Percentiles rank a stretch among this genome's conserved stretches.
Evolutionary conservation across 2,797 vertebrate genomes (phyloP).

Genomic region (Decapterus maruadsi): DNA sequence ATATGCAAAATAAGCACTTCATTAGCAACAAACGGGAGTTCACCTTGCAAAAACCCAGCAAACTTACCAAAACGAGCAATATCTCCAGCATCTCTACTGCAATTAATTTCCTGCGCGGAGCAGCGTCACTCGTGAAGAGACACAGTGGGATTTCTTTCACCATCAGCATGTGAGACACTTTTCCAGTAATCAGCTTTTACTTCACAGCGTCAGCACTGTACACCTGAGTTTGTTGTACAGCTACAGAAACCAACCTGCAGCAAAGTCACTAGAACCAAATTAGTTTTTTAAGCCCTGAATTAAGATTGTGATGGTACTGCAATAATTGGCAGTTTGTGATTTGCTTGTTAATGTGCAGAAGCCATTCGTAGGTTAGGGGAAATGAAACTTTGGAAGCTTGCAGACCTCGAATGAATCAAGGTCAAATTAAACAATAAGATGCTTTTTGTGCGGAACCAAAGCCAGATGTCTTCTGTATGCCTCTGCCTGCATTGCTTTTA

Average conservation of each 20-base stretch:
- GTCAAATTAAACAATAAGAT: not conserved
- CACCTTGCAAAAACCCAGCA: not conserved
- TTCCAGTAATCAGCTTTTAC: not conserved
- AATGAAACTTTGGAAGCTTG: not conserved
- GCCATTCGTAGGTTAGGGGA: not conserved
- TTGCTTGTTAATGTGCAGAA: not conserved
- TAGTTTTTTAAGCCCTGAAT: not conserved
- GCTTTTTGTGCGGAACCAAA: not conserved
- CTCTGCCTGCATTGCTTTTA: not conserved
- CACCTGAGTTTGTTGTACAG: not conserved
- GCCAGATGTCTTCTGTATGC: not conserved
- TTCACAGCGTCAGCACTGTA: not conserved
- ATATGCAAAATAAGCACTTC: not conserved
- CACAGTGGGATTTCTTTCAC: not conserved
- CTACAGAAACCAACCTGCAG: not conserved
- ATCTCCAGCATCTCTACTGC: not conserved
- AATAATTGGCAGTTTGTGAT: not conserved
- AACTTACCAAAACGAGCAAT: not conserved
- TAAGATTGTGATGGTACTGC: not conserved
- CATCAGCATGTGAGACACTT: not conserved
- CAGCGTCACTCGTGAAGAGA: not conserved
- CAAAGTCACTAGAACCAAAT: not conserved
- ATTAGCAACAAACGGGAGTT: not conserved
- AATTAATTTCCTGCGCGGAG: not conserved
- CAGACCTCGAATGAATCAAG: not conserved